Evolutionary conservation across 2,113 vertebrate genomes (phyloP).

Genomic region (Megaptera novaeangliae): DNA sequence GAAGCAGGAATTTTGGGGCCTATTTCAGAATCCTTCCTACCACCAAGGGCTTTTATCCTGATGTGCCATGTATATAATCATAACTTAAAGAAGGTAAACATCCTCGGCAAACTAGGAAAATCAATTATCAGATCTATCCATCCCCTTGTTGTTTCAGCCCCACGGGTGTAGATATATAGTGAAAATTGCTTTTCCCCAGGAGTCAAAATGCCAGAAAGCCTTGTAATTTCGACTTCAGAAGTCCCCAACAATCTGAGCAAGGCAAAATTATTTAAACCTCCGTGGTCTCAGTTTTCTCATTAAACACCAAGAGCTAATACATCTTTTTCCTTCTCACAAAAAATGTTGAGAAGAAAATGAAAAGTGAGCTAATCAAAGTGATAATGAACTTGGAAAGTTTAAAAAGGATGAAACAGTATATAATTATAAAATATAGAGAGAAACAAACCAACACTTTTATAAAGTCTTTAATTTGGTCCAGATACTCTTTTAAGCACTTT

Average conservation of each 20-base stretch:
- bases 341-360: neutral
- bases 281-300: neutral
- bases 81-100: neutral
- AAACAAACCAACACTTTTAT: neutral
- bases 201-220: neutral
- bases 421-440: neutral
- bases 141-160: neutral
- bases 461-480: neutral
- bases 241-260: neutral
- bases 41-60: neutral
- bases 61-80: neutral
- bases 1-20: neutral
- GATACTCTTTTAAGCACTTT: neutral
- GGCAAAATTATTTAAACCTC: neutral
- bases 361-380: neutral
- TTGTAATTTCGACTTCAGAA: neutral
- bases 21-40: neutral
- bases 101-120: neutral
- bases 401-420: neutral
- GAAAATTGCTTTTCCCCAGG: neutral
- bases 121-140: neutral
- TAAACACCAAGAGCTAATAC: neutral
- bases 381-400: neutral
- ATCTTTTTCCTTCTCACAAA: neutral
- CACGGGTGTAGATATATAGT: neutral